Percentiles rank a stretch among this genome's conserved stretches.
phyloP scores from a whole-genome alignment of 2,888 invertebrate genomes.

The Eretmocerus hayati region DNA sequence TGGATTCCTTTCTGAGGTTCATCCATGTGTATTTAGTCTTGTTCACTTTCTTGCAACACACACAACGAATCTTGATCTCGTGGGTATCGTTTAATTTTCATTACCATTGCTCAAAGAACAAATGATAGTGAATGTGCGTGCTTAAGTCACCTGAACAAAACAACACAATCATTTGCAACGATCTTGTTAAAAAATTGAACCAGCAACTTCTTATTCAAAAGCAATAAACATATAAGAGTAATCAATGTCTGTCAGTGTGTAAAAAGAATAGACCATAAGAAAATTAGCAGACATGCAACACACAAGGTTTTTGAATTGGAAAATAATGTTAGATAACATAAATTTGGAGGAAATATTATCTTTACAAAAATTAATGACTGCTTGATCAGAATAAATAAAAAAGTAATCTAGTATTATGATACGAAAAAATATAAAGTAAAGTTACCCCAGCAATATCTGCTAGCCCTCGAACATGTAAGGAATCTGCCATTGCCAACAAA shows the following conservation, averaged over 20 bases:
- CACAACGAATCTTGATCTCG: constrained; percentile 49
- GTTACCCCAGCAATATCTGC: constrained; percentile 72
- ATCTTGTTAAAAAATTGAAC: constrained; percentile 22
- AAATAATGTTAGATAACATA: not conserved
- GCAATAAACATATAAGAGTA: constrained; percentile 7
- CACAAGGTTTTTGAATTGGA: too few species aligned
- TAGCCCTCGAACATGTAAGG: constrained; percentile 73
- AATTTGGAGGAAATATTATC: not conserved
- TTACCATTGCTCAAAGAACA: constrained; percentile 41
- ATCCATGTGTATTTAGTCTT: constrained; percentile 47
- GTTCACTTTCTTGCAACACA: constrained; percentile 40
- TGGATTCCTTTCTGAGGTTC: constrained; percentile 45
- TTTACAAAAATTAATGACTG: too few species aligned
- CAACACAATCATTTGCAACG: constrained; percentile 34
- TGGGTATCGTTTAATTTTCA: constrained; percentile 46
- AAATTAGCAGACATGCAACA: constrained; percentile 16
- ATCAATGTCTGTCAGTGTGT: not conserved
- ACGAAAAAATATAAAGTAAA: not conserved
- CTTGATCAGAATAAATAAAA: not conserved
- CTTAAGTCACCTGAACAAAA: constrained; percentile 49
- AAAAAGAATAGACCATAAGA: not conserved
- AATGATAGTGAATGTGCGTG: constrained; percentile 30
- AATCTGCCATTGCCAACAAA: constrained; percentile 69
- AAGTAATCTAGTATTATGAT: not conserved
- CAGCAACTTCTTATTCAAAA: constrained; percentile 13